These are phyloP conservation scores for Athalia circularis DNA, from an alignment of 2,888 invertebrate species.

Conservation along the genomic window DNA sequence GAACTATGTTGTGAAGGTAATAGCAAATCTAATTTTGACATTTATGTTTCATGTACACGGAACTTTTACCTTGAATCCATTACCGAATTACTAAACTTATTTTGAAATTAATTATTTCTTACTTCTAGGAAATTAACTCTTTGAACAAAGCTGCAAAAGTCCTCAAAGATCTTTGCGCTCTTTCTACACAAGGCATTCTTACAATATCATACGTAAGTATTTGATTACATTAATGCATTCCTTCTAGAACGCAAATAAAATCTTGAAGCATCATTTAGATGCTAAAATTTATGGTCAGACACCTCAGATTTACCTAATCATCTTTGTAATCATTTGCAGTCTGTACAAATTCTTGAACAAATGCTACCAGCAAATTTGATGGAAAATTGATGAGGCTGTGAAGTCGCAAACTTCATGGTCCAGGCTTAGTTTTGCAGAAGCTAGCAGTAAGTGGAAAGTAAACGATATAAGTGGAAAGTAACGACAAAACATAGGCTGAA, in stretches of 20 bases:
- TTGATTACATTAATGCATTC: slow-evolving; percentile 36
- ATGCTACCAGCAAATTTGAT: background rate
- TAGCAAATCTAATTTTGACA: background rate
- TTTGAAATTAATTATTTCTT: background rate
- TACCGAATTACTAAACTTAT: background rate
- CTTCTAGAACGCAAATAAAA: background rate
- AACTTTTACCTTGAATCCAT: too few relatives aligned
- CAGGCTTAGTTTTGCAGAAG: background rate
- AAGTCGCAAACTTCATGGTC: background rate
- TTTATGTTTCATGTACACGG: background rate
- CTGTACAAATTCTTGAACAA: slow-evolving; percentile 53
- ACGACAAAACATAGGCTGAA: background rate
- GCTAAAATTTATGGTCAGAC: background rate
- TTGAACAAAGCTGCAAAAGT: slow-evolving; percentile 50
- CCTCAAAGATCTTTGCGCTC: slow-evolving; percentile 53
- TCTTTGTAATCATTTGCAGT: slow-evolving; percentile 54
- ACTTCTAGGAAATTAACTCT: slow-evolving; percentile 53
- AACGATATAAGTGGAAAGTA: slow-evolving; percentile 20
- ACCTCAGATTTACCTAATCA: background rate
- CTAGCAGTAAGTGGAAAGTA: background rate
- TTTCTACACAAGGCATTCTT: slow-evolving; percentile 60
- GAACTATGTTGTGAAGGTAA: slow-evolving; percentile 58
- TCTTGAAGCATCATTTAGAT: too few relatives aligned
- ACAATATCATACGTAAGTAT: slow-evolving; percentile 59
- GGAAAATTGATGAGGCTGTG: slow-evolving; percentile 8